Percentiles rank a stretch among this genome's conserved stretches.
Evolutionary conservation across 2,888 invertebrate species (phyloP).

Genomic region (Caenorhabditis sp.): DNA sequence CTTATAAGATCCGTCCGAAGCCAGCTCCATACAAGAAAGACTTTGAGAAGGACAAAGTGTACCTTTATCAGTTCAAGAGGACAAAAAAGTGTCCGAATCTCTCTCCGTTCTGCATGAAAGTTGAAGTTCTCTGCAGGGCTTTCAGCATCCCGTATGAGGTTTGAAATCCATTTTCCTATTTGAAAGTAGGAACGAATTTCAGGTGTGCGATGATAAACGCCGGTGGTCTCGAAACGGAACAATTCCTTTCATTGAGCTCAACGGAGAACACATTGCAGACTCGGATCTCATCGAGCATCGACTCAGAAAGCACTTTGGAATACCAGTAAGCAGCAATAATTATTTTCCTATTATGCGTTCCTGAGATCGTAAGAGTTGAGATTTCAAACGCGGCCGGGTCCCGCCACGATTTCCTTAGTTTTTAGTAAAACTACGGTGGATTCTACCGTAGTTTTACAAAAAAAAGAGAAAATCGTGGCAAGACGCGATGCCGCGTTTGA

Average conservation of each 20-base stretch:
- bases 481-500: too few relatives aligned
- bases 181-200: not conserved
- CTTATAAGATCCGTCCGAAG: conserved; percentile 34
- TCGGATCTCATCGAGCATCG: conserved; percentile 53
- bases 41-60: conserved; percentile 76
- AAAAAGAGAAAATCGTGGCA: too few relatives aligned
- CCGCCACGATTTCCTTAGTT: too few relatives aligned
- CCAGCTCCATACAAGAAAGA: conserved; percentile 60
- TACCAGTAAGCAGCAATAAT: conserved; percentile 23
- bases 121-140: conserved; percentile 77
- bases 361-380: too few relatives aligned
- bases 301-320: conserved; percentile 49
- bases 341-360: too few relatives aligned
- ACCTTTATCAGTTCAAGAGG: conserved; percentile 79
- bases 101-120: conserved; percentile 81
- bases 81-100: conserved; percentile 76
- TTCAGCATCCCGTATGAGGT: conserved; percentile 78
- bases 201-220: conserved; percentile 20
- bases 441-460: too few relatives aligned
- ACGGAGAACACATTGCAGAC: conserved; percentile 64
- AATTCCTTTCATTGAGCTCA: conserved; percentile 60
- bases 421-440: too few relatives aligned
- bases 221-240: conserved; percentile 45
- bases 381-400: too few relatives aligned
- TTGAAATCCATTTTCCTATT: not conserved